phyloP scores from a whole-genome alignment of 2,888 invertebrate genomes.

The Bibio marci region DNA sequence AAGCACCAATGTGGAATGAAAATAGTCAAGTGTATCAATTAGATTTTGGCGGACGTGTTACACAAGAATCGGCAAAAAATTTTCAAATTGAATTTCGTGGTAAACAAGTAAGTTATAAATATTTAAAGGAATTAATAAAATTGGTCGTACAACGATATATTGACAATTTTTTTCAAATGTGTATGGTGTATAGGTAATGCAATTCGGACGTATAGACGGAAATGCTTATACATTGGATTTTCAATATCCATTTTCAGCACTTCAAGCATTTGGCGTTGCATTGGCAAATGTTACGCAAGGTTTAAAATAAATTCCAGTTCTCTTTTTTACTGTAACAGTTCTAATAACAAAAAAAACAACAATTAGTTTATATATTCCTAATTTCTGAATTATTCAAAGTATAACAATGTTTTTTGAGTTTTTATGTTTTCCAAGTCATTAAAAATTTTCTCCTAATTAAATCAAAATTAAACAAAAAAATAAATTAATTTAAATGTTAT shows the following conservation, averaged over 20 bases:
- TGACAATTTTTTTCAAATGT: constrained; percentile 3
- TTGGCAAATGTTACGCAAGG: constrained; percentile 37
- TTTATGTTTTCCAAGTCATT: too few species aligned
- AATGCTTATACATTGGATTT: constrained; percentile 98
- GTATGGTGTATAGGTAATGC: constrained; percentile 68
- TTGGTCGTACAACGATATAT: constrained; percentile 2
- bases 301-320: constrained; percentile 24
- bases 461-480: too few species aligned
- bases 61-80: constrained; percentile 98
- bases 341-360: too few species aligned
- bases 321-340: too few species aligned
- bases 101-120: constrained; percentile 55
- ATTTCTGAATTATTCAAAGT: too few species aligned
- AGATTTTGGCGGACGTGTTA: constrained; percentile 97
- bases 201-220: constrained; percentile 96
- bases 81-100: constrained; percentile 96
- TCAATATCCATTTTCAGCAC: constrained; percentile 95
- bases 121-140: not conserved
- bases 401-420: too few species aligned
- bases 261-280: constrained; percentile 97
- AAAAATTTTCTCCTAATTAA: too few species aligned
- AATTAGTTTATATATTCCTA: too few species aligned
- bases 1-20: constrained; percentile 97
- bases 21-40: constrained; percentile 97
- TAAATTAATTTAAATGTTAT: too few species aligned